Evolutionary conservation across 2,888 invertebrate species (phyloP).

Genomic region (Cinara cedri): DNA sequence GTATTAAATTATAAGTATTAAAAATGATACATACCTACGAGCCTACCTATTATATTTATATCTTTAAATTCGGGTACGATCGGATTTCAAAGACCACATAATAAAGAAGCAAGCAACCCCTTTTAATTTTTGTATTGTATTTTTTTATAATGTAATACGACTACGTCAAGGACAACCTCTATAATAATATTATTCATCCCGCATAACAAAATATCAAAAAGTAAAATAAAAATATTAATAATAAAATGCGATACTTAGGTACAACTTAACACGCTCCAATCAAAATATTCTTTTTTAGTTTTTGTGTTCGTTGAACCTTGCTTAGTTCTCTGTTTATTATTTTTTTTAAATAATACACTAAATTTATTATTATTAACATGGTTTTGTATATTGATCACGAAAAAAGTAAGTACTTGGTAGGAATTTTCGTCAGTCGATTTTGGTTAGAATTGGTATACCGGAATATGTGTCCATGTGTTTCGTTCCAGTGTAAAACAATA

Average conservation of each 20-base stretch:
- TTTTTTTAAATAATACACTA: no score
- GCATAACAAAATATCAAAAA: neutral
- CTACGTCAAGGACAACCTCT: neutral
- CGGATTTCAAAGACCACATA: constrained; percentile 3
- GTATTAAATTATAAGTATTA: no score
- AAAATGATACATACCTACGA: no score
- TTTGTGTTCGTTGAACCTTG: no score
- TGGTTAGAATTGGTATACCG: no score
- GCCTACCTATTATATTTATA: neutral
- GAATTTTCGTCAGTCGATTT: no score
- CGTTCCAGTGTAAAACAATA: neutral
- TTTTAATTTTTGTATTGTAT: no score
- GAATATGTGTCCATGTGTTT: constrained; percentile 15
- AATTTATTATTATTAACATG: no score
- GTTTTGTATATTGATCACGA: no score
- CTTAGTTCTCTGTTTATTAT: neutral
- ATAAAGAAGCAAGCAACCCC: neutral
- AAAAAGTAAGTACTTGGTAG: no score
- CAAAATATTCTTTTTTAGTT: no score
- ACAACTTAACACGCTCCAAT: neutral
- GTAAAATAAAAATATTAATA: no score
- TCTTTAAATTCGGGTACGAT: constrained; percentile 8
- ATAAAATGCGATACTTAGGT: neutral
- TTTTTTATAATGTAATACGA: constrained; percentile 25
- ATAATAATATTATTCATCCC: constrained; percentile 22